A percentile compares a stretch with the other conserved stretches of the same genome.
Evolutionary conservation across 2,888 invertebrate genomes (phyloP).

Genomic region (Lutraria lutraria): DNA sequence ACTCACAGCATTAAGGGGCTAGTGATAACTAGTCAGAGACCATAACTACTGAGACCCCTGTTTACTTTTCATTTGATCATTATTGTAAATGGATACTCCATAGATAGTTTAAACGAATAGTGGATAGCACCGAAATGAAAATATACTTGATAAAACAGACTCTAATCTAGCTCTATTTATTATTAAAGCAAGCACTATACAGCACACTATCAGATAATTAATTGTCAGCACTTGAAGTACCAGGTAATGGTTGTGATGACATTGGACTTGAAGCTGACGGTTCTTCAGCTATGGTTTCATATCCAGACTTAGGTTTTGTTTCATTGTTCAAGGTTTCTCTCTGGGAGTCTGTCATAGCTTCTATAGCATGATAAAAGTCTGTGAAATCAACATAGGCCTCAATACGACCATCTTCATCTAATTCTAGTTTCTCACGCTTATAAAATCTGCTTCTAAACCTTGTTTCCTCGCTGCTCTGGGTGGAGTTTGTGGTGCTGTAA

Average conservation of each 20-base stretch:
- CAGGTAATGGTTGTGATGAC: slow-evolving; percentile 41
- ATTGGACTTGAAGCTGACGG: slow-evolving; percentile 34
- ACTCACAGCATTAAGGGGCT: too few relatives aligned
- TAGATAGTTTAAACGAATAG: too few relatives aligned
- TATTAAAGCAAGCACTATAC: background rate
- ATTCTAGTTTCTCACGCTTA: slow-evolving; percentile 83
- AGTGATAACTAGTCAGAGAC: too few relatives aligned
- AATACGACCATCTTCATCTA: slow-evolving; percentile 91
- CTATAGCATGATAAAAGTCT: slow-evolving; percentile 88
- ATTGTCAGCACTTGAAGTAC: slow-evolving; percentile 29
- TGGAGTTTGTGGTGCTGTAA: slow-evolving; percentile 82
- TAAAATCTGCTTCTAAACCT: slow-evolving; percentile 76
- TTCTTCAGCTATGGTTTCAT: slow-evolving; percentile 84
- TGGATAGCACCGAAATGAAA: too few relatives aligned
- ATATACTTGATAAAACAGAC: too few relatives aligned
- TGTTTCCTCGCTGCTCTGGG: slow-evolving; percentile 82
- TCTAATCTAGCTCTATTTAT: background rate
- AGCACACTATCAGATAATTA: background rate
- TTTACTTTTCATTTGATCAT: too few relatives aligned
- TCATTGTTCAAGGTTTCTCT: slow-evolving; percentile 80
- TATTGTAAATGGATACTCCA: too few relatives aligned
- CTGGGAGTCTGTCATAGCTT: slow-evolving; percentile 82
- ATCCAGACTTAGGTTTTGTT: slow-evolving; percentile 82
- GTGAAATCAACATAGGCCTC: slow-evolving; percentile 94
- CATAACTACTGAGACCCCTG: too few relatives aligned